Conservation (phyloP, 2,888 invertebrate genomes). For the Abrostola triplasia region DNA sequence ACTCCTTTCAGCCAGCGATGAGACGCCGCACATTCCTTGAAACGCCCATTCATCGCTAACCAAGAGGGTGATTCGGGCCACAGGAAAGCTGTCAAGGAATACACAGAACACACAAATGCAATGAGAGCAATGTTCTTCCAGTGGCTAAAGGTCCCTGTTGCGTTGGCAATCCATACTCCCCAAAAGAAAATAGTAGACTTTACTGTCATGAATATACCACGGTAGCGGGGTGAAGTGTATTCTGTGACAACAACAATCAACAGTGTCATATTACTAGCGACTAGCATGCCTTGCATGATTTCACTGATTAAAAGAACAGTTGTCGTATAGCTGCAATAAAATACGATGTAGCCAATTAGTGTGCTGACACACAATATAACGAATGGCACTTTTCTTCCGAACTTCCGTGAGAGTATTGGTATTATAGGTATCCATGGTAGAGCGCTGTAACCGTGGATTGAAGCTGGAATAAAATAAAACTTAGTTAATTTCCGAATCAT, state of each 20-base stretch:
- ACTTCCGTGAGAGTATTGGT: slow-evolving; percentile 58
- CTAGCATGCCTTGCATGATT: slow-evolving; percentile 60
- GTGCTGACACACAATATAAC: slow-evolving; percentile 57
- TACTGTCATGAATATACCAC: slow-evolving; percentile 61
- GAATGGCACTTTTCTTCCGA: slow-evolving; percentile 65
- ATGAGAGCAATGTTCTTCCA: slow-evolving; percentile 62
- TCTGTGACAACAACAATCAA: slow-evolving; percentile 57
- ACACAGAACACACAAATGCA: slow-evolving; percentile 56
- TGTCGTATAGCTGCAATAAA: slow-evolving; percentile 57
- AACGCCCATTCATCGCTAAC: slow-evolving; percentile 69
- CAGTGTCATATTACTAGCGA: slow-evolving; percentile 54
- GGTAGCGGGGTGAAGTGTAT: slow-evolving; percentile 59
- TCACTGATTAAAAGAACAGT: slow-evolving; percentile 61
- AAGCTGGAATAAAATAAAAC: slow-evolving; percentile 53
- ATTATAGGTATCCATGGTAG: slow-evolving; percentile 64
- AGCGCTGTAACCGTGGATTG: slow-evolving; percentile 64
- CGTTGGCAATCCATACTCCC: slow-evolving; percentile 64
- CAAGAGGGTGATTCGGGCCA: slow-evolving; percentile 72
- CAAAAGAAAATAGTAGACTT: slow-evolving; percentile 60
- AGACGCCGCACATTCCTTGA: slow-evolving; percentile 63
- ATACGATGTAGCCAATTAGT: slow-evolving; percentile 54
- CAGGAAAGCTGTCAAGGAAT: slow-evolving; percentile 58
- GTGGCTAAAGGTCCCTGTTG: slow-evolving; percentile 61
- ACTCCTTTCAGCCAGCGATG: slow-evolving; percentile 68
- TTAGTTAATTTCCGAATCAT: no score